Conservation (phyloP, 2,888 invertebrate species). For the Nezara viridula region DNA sequence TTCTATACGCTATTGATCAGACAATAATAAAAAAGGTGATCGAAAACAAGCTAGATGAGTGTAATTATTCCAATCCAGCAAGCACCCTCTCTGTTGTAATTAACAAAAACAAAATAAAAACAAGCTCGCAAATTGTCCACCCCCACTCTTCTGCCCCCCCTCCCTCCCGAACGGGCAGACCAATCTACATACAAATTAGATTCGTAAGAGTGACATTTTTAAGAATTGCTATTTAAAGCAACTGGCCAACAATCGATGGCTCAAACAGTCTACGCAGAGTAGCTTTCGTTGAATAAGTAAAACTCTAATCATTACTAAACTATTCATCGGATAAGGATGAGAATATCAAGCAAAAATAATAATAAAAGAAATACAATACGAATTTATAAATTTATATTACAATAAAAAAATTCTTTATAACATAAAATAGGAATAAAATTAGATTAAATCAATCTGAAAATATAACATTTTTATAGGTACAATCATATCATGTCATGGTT, state of each 20-base stretch:
- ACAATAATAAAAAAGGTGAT: not conserved
- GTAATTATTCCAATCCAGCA: not conserved
- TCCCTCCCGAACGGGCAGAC: not conserved
- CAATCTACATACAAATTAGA: slow-evolving; percentile 46
- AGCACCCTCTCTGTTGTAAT: not conserved
- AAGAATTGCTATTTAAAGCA: slow-evolving; percentile 31
- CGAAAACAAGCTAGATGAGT: not conserved
- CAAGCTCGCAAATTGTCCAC: not conserved
- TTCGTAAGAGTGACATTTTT: slow-evolving; percentile 23
- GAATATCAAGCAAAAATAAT: too few relatives aligned
- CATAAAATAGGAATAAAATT: too few relatives aligned
- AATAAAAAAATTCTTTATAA: too few relatives aligned
- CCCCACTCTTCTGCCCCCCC: too few relatives aligned
- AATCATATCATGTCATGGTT: too few relatives aligned
- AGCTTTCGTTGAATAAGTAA: not conserved
- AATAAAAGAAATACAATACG: too few relatives aligned
- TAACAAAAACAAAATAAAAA: slow-evolving; percentile 21
- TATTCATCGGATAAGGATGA: too few relatives aligned
- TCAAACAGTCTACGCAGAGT: not conserved
- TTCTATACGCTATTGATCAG: too few relatives aligned
- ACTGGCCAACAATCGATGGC: not conserved
- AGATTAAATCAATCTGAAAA: too few relatives aligned
- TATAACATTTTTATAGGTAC: too few relatives aligned
- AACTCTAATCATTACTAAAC: too few relatives aligned
- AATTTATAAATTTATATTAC: too few relatives aligned